A percentile compares a stretch with the other conserved stretches of the same genome.
phyloP scores from a whole-genome alignment of 2,797 vertebrate genomes.

The Acrossocheilus wenchowensis region DNA sequence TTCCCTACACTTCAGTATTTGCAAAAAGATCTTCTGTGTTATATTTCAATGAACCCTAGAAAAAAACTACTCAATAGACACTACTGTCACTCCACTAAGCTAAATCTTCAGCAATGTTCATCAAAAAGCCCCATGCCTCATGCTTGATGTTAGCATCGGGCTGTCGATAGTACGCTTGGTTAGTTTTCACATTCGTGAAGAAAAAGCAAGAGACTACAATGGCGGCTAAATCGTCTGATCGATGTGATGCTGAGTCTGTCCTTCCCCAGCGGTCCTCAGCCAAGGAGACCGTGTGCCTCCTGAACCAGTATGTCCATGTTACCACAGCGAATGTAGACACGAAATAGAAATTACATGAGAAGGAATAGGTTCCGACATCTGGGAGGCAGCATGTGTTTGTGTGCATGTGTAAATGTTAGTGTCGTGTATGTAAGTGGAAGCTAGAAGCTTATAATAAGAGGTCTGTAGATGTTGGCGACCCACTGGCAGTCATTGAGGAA shows the following conservation, averaged over 20 bases:
- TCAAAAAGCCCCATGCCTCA: constrained; percentile 45
- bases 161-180: constrained; percentile 38
- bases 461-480: constrained; percentile 40
- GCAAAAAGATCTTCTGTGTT: constrained; percentile 30
- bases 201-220: constrained; percentile 38
- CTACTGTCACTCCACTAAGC: constrained; percentile 41
- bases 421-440: constrained; percentile 29
- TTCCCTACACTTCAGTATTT: constrained; percentile 38
- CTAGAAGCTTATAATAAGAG: constrained; percentile 37
- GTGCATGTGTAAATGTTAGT: constrained; percentile 40
- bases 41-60: constrained; percentile 31
- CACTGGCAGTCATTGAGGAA: constrained; percentile 49
- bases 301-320: constrained; percentile 24
- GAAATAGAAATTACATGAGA: constrained; percentile 32
- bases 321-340: constrained; percentile 42
- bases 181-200: constrained; percentile 40
- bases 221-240: constrained; percentile 17
- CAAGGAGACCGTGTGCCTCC: neutral
- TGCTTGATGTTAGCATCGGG: constrained; percentile 23
- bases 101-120: constrained; percentile 36
- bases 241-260: constrained; percentile 26
- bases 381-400: constrained; percentile 34
- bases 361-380: constrained; percentile 42
- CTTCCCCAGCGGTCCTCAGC: constrained; percentile 9
- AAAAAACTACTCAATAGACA: constrained; percentile 41